Evolutionary conservation across 2,113 vertebrate genomes (phyloP).

Genomic region (Okapia johnstoni): DNA sequence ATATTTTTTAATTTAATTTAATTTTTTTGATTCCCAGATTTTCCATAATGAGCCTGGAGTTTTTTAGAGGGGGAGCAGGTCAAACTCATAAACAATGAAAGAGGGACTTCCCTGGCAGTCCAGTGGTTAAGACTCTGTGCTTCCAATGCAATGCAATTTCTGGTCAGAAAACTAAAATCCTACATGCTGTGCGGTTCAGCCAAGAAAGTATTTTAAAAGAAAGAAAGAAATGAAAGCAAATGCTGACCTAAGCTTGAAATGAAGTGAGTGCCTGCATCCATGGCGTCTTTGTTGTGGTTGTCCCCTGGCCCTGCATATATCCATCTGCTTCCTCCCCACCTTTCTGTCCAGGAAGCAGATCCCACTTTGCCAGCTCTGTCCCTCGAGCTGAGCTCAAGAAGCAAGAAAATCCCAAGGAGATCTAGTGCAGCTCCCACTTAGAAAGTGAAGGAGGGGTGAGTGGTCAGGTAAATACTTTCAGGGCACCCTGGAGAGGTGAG

Average conservation of each 20-base stretch:
- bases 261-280: not conserved
- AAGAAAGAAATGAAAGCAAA: not conserved
- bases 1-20: not conserved
- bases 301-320: not conserved
- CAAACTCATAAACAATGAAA: not conserved
- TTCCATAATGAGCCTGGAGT: not conserved
- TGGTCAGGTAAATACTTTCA: not conserved
- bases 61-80: not conserved
- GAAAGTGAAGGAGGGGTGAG: not conserved
- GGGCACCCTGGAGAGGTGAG: conserved; percentile 6
- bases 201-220: not conserved
- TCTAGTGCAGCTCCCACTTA: not conserved
- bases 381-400: not conserved
- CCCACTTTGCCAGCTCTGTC: not conserved
- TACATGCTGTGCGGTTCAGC: not conserved
- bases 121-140: not conserved
- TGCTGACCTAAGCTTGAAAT: not conserved
- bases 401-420: not conserved
- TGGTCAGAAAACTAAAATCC: not conserved
- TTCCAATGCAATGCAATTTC: not conserved
- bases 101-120: not conserved
- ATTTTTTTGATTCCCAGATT: not conserved
- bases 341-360: not conserved
- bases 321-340: not conserved
- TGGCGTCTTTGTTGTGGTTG: too few species aligned